phyloP scores from a whole-genome alignment of 2,797 vertebrate species.

The Mastacembelus armatus region DNA sequence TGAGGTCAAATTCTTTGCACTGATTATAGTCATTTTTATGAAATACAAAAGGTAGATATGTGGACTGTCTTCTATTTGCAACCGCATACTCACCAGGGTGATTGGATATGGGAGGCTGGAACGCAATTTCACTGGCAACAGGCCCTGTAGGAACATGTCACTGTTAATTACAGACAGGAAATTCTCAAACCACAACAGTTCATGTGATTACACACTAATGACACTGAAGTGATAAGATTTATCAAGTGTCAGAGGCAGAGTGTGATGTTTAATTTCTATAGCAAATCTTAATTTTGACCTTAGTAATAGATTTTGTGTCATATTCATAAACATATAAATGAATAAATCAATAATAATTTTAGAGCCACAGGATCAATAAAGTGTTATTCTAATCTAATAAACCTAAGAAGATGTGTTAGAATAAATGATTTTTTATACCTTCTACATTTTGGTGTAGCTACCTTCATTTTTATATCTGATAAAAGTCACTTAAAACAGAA shows the following conservation, averaged over 20 bases:
- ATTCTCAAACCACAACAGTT: background rate
- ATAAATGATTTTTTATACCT: too few relatives aligned
- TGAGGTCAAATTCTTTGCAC: background rate
- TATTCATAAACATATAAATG: background rate
- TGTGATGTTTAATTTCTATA: background rate
- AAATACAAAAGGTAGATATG: background rate
- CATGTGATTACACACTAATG: background rate
- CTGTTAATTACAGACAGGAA: background rate
- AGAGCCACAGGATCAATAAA: too few relatives aligned
- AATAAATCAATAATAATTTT: too few relatives aligned
- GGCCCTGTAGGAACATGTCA: slow-evolving; percentile 85
- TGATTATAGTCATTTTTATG: background rate
- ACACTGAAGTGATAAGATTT: background rate
- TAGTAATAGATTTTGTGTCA: background rate
- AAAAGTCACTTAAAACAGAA: too few relatives aligned
- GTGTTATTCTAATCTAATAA: too few relatives aligned
- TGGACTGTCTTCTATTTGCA: background rate
- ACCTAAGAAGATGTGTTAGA: too few relatives aligned
- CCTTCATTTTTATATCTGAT: background rate
- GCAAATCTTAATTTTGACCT: background rate
- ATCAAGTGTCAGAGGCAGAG: background rate
- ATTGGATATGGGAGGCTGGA: slow-evolving; percentile 97
- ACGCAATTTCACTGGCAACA: slow-evolving; percentile 94
- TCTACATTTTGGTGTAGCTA: too few relatives aligned
- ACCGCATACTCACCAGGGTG: slow-evolving; percentile 89